A percentile compares a stretch with the other conserved stretches of the same genome.
Evolutionary conservation across 2,113 vertebrate genomes (phyloP).

Genomic region (Cinclus mexicanus): DNA sequence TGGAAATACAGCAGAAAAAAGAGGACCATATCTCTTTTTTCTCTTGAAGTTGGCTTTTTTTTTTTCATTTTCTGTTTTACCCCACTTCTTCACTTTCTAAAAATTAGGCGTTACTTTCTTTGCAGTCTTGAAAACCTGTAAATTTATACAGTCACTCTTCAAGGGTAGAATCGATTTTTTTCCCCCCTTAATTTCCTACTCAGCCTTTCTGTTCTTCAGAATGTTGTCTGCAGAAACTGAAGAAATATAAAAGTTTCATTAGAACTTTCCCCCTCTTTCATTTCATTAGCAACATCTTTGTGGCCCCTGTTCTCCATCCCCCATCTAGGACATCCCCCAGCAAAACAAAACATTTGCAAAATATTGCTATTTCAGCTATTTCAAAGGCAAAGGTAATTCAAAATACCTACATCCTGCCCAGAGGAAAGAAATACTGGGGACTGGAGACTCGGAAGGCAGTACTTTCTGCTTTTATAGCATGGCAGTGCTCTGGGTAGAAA

Average conservation of each 20-base stretch:
- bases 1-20: not conserved
- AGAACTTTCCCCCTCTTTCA: not conserved
- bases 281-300: not conserved
- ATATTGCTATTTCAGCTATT: not conserved
- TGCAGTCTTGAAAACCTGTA: not conserved
- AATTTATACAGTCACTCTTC: not conserved
- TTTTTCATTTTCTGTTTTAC: not conserved
- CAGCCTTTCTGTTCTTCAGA: not conserved
- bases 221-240: not conserved
- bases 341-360: not conserved
- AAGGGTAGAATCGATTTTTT: not conserved
- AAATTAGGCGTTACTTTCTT: not conserved
- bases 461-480: not conserved
- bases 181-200: not conserved
- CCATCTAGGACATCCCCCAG: not conserved
- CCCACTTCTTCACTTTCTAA: not conserved
- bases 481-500: not conserved
- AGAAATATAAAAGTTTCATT: not conserved
- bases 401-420: not conserved
- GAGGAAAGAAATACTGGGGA: not conserved
- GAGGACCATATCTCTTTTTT: not conserved
- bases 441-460: not conserved
- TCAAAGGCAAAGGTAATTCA: not conserved
- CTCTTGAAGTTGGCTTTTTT: not conserved
- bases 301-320: accelerated